Base-by-base conservation (phyloP, 2,888 invertebrate genomes). In the Eupithecia inturbata region DNA sequence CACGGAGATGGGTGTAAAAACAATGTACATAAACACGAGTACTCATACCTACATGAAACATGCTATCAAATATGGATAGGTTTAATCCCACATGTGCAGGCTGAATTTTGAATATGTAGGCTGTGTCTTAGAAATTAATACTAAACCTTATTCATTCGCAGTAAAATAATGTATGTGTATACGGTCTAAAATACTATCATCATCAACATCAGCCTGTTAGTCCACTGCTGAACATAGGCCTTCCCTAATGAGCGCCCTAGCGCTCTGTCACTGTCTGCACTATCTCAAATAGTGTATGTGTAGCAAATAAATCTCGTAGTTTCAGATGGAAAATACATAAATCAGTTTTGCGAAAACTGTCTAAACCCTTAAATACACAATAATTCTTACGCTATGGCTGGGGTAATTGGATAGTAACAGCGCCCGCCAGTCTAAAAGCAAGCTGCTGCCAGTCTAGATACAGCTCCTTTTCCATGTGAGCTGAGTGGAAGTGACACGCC, bases 401-500 rank as follows among this genome's bases (percentile, higher is more conserved):
- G 16, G 12, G 31, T 31, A 62, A 31, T 62, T 62, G 62, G 62
- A 7, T 19, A 31, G 62, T 19, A 19, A 19, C 6, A 7, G 31
- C 62, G 7, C 16, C 31, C 62, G 28, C 26, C 19, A 19, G 19
- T 31, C 31, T 62, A 31, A 22, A 62, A 19, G 16, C n/a, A 62
- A 62, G 62, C 62, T 31, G 19, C 28, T 31, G 62, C 3, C 62
- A 19, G 62, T 62, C 28, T 28, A 31, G 28, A 62, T 53, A 68
- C 33, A 53, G 68, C 28, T 57, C 22, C 10, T 16, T 68, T 68
- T 57, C 9, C 22, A 36, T 57, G 26, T 57, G 57, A 33, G 53
- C 68, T 2, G 33, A 53, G n/a, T 57, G 49, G 33, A 33, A 53
- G 68, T 53, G 68, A 19, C 53, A 22, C 22, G 68, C 49, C 39